These are phyloP conservation scores for Spilosoma lubricipeda DNA, from an alignment of 2,888 invertebrate species.

Conservation along the genomic window DNA sequence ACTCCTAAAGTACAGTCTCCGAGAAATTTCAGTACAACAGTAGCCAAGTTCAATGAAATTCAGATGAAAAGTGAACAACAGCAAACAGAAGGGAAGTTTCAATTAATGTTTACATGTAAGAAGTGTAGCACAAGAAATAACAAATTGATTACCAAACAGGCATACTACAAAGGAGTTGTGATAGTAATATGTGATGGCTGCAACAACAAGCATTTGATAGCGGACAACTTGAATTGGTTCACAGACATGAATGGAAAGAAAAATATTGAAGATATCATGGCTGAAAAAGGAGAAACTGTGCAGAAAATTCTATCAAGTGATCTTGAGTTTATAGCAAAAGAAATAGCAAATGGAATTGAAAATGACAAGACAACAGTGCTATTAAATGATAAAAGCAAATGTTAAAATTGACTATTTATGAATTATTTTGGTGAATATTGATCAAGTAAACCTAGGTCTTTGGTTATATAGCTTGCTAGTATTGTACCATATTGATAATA, in stretches of 20 bases:
- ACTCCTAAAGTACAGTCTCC: slow-evolving; percentile 72
- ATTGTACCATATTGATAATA: too few species aligned
- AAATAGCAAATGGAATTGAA: slow-evolving; percentile 62
- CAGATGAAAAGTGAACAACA: slow-evolving; percentile 57
- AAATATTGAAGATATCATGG: slow-evolving; percentile 96
- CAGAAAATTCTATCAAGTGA: slow-evolving; percentile 82
- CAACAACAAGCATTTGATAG: slow-evolving; percentile 96
- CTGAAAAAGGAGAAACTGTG: slow-evolving; percentile 94
- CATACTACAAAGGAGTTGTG: slow-evolving; percentile 96
- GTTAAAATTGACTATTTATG: background rate
- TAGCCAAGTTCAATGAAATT: slow-evolving; percentile 61
- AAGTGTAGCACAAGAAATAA: slow-evolving; percentile 92
- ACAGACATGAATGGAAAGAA: slow-evolving; percentile 90
- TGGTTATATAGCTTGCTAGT: background rate
- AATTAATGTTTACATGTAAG: slow-evolving; percentile 95
- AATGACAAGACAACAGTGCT: slow-evolving; percentile 52
- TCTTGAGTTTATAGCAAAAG: slow-evolving; percentile 80
- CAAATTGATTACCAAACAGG: slow-evolving; percentile 93
- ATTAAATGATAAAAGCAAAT: slow-evolving; percentile 32
- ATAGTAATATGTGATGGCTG: slow-evolving; percentile 96
- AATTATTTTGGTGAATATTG: background rate
- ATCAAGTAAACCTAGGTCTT: background rate
- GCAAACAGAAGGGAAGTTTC: slow-evolving; percentile 86
- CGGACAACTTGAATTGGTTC: slow-evolving; percentile 99
- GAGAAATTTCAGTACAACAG: slow-evolving; percentile 68